Evolutionary conservation across 2,888 invertebrate species (phyloP), one percentile per base, ranked within the genome.

Genomic region (Hydroisotoma schaefferi): DNA sequence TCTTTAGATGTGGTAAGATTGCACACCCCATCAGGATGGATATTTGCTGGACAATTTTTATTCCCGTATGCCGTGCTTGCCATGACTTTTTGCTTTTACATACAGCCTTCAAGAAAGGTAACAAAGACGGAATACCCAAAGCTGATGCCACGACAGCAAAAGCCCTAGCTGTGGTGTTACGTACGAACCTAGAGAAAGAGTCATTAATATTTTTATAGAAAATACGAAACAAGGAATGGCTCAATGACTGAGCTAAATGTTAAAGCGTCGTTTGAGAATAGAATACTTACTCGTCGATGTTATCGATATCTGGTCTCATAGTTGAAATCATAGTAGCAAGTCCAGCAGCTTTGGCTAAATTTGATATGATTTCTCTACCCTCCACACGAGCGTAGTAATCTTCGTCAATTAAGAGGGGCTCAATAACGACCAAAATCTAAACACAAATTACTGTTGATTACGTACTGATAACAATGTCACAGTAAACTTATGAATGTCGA

Each of bases 81-180:
- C 99, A 99, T 0, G 95, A 97, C 78, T 99, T 99, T 80, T 99
- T 99, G 70, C 95, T 95, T 73, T 94, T 87, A 77, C 99, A 99
- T 2, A 99, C 99, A 55, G 99, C 98, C 79, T 98, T 99, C 73
- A 99, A 83, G 79, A 99, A 99, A 0, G 99, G 99, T 69, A 99
- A 79, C 6, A 99, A 80, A 0, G 97, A 95, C 6, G 99, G 99
- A 73, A 99, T 99, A 40, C 95, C 99, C 64, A 99, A 81, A 57
- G 99, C 98, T 1, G 98, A 99, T 2, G 99, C 99, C 1, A 99
- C 99, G 1, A 99, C 99, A n/a, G 99, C 99, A 78, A 99, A 99
- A 0, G 99, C 99, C 74, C 99, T 84, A 4, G 99, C 99, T 0
- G 99, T 99, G 0, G 99, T 99, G 78, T 99, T 99, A 76, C 99